Conservation (phyloP, 2,888 invertebrate genomes). For the Ectobius pallidus region DNA sequence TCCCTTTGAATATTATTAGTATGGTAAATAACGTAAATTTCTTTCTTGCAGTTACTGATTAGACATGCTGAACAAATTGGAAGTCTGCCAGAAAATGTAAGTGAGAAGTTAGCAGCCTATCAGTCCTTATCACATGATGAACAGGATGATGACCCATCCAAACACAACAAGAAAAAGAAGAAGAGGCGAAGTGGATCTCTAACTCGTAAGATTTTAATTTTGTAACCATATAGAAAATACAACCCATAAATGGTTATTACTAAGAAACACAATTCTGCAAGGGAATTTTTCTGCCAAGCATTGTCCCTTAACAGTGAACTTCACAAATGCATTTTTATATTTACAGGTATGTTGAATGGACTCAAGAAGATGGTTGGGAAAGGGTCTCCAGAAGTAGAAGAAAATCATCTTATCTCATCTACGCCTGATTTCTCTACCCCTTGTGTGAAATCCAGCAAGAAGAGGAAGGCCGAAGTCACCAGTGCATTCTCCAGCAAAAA, state of each 20-base stretch:
- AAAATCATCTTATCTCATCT: conserved; percentile 44
- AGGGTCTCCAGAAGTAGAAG: conserved; percentile 56
- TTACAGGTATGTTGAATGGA: conserved; percentile 78
- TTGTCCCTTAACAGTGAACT: too few species aligned
- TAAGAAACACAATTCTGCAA: too few species aligned
- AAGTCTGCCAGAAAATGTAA: conserved; percentile 66
- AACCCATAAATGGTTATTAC: too few species aligned
- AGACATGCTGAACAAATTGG: conserved; percentile 79
- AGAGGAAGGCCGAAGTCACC: conserved; percentile 65
- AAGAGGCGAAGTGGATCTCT: conserved; percentile 86
- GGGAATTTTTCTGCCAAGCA: too few species aligned
- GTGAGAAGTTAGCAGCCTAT: conserved; percentile 52
- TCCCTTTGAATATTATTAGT: too few species aligned
- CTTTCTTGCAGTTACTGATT: conserved; percentile 77
- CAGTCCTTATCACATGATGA: background rate
- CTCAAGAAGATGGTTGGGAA: conserved; percentile 77
- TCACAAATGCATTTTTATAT: too few species aligned
- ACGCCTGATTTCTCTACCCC: conserved; percentile 57
- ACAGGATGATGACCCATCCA: conserved; percentile 50
- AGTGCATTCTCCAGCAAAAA: conserved; percentile 69
- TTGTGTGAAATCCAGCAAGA: conserved; percentile 66
- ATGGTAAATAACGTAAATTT: too few species aligned
- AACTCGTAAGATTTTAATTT: conserved; percentile 66
- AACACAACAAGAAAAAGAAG: conserved; percentile 63
- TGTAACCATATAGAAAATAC: background rate